Evolutionary conservation across 2,113 vertebrate species (phyloP), one percentile per base, ranked within the genome.

Genomic region (Paraplagusia blochii): DNA sequence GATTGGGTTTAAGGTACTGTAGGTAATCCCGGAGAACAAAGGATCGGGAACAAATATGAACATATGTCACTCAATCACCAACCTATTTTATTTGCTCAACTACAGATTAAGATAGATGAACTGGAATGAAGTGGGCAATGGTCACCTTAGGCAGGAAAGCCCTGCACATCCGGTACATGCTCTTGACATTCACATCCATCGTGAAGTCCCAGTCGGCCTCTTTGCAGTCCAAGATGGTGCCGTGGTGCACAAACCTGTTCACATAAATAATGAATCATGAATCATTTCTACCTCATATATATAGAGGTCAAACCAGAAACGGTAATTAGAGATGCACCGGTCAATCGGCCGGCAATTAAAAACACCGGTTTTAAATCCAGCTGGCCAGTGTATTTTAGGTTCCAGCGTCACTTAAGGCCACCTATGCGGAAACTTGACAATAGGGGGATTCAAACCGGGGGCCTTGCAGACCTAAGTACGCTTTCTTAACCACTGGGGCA

Each of bases 91-190:
- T 38, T 63, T 13, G 18, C 16, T 42, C 8, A 11, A 44, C 36
- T 53, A 65, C 42, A 16, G 44, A 50, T 45, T 53, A 5, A 81
- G 61, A 14, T 0, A 51, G n/a, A 38, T 60, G 39, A 52, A 56
- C 53, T 76, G 50, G 38, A 38, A 59, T 44, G 9, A 61, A 58
- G 11, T 44, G 44, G 58, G 2, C 36, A 74, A 66, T 63, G 63
- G 61, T 89, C 82, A 94, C 95, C 90, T 96, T 95, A 8, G 96
- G 97, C 66, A 99, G 91, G 80, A 97, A 97, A 0, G 91, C 89
- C 75, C 90, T 96, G 83, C 90, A 94, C 95, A 97, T 98, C 44
- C 97, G 87, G 76, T 93, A 98, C 95, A 98, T 97, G 92, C 96
- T 98, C 52, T 87, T 90, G 55, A 98, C 79, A 1, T 96, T 99